Conservation (phyloP, 2,888 invertebrate genomes). For the Drosophila limbata region DNA sequence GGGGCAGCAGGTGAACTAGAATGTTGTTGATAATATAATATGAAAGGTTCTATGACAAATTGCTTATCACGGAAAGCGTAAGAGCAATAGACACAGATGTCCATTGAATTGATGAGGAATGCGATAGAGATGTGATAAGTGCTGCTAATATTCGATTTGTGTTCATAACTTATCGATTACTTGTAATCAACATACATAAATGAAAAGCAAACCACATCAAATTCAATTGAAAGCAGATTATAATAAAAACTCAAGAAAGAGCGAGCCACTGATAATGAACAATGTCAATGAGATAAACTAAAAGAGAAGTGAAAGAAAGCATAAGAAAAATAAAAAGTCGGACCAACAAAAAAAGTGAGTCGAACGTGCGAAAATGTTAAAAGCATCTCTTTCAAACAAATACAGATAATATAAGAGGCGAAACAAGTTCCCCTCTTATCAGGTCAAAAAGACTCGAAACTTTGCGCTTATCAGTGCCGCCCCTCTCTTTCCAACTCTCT, state of each 20-base stretch:
- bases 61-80: constrained; percentile 5
- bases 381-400: neutral
- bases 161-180: constrained; percentile 9
- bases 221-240: constrained; percentile 1
- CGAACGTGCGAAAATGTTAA: constrained; percentile 52
- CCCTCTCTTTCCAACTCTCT: neutral
- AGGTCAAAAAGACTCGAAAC: constrained; percentile 30
- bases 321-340: constrained; percentile 32
- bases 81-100: neutral
- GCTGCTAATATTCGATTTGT: neutral
- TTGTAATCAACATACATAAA: constrained; percentile 1
- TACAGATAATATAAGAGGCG: constrained; percentile 33
- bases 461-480: constrained; percentile 40
- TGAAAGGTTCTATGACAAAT: constrained; percentile 33
- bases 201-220: neutral
- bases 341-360: constrained; percentile 29
- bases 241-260: neutral
- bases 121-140: constrained; percentile 4
- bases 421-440: constrained; percentile 33
- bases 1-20: neutral
- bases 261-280: constrained; percentile 13
- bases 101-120: constrained; percentile 17
- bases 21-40: constrained; percentile 20
- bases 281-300: constrained; percentile 25
- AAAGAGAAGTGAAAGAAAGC: neutral